These are phyloP conservation scores for Halesus radiatus DNA, from an alignment of 1,140 invertebrate species.

Conservation along the genomic window DNA sequence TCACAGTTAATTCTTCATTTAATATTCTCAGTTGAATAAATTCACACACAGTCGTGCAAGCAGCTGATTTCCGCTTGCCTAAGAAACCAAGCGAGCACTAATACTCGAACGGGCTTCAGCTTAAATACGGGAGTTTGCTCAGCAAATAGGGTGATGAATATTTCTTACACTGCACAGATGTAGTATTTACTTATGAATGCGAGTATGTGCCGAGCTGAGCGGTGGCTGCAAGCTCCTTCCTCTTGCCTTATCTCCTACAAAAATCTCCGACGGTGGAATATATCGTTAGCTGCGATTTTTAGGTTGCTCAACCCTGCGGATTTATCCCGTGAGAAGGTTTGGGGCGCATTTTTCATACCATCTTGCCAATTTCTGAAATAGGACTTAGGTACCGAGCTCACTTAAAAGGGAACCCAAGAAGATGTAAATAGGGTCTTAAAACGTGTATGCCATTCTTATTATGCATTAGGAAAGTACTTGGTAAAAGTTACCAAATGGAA, in stretches of 20 bases:
- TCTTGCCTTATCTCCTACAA: background rate
- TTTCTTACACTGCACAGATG: constrained; percentile 3
- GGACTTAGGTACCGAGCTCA: no score
- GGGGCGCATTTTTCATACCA: no score
- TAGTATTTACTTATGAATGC: constrained; percentile 1
- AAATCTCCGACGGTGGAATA: background rate
- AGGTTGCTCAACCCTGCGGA: background rate
- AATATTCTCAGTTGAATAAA: background rate
- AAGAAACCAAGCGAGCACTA: background rate
- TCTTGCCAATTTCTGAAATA: no score
- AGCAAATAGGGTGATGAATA: background rate
- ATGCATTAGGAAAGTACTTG: no score
- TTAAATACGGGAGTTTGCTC: constrained; percentile 3
- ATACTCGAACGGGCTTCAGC: background rate
- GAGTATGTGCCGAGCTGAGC: background rate
- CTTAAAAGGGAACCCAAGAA: no score
- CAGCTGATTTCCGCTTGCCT: background rate
- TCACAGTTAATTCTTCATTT: background rate
- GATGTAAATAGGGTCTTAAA: no score
- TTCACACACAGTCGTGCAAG: background rate
- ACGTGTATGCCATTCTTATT: no score
- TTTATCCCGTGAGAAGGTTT: no score
- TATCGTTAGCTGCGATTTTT: background rate
- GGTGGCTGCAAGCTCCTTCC: no score
- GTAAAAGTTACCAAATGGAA: no score